Percentiles rank a stretch among this genome's conserved stretches.
Evolutionary conservation across 2,888 invertebrate genomes (phyloP).

Genomic region (Prosopocoilus inquinatus): DNA sequence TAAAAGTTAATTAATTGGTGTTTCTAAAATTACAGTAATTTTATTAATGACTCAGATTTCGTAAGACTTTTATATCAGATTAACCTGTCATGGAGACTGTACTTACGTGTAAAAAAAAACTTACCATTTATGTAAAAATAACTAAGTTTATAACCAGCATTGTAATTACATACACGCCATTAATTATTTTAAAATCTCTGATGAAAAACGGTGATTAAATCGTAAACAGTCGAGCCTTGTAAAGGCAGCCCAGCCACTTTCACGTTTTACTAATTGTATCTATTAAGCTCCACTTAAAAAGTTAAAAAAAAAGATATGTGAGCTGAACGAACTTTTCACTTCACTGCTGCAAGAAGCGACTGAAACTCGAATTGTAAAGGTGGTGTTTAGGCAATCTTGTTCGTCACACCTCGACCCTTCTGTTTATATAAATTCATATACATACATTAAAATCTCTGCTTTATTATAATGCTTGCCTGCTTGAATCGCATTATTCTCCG

Average conservation of each 20-base stretch:
- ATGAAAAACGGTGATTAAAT: neutral
- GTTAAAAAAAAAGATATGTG: neutral
- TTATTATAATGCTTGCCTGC: conserved; percentile 30
- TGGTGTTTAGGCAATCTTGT: conserved; percentile 45
- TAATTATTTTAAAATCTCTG: too few species aligned
- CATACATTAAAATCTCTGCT: conserved; percentile 32
- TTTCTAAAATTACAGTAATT: too few species aligned
- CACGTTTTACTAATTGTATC: too few species aligned
- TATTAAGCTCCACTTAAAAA: too few species aligned
- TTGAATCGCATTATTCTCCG: conserved; percentile 28
- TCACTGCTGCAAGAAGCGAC: conserved; percentile 6
- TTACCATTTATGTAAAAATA: too few species aligned
- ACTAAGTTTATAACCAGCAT: too few species aligned
- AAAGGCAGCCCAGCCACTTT: neutral
- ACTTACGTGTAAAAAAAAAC: too few species aligned
- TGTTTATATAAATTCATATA: conserved; percentile 42
- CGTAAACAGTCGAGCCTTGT: neutral
- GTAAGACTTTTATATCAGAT: conserved; percentile 7
- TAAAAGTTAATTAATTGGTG: too few species aligned
- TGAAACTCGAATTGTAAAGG: conserved; percentile 1
- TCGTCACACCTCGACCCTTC: conserved; percentile 51
- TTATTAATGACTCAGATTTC: neutral
- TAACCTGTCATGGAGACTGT: neutral
- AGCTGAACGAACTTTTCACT: conserved; percentile 3
- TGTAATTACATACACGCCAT: too few species aligned